Evolutionary conservation across 1,140 invertebrate genomes (phyloP), one percentile per base, ranked within the genome.

Genomic region (Eueides isabella): DNA sequence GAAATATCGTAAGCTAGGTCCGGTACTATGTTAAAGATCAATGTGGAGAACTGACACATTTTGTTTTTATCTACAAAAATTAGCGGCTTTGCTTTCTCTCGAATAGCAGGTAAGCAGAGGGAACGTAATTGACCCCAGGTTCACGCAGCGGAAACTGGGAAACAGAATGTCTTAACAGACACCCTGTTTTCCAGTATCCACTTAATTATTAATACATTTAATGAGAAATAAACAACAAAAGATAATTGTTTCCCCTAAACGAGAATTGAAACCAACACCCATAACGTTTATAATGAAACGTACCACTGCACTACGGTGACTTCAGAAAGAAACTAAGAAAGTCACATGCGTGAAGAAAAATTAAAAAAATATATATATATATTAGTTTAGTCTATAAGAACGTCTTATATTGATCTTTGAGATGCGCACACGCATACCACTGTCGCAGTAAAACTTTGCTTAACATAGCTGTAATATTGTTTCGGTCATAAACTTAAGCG

Each of bases 401-500:
- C 55, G 38, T 69, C 33, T 62, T 71, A 64, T 71, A 64, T 71
- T 64, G 61, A 74, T 67, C 65, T 67, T 62, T 74, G 67, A 66
- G 74, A 69, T 78, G 74, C 69, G 73, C 79, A 76, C 75, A 74
- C 74, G 78, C 83, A 85, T 80, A 77, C 72, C 71, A 74, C 79
- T 77, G 79, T 72, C 68, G 82, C 85, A 72, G 84, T 88, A 87
- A 87, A 87, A 85, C 82, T 67, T 75, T 82, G 82, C 84, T 88
- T 88, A 83, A 87, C 85, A 87, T 87, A 85, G 80, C 81, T 79
- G 82, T 87, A 86, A 87, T 81, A 85, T 84, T 63, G 61, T 85
- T 75, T 72, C 80, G 82, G 71, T 86, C 83, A 81, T 86, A 86
- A 88, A 86, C 70, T 80, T 63, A 70, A 55, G 73, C 75, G 78